Base-by-base conservation (phyloP, 2,888 invertebrate genomes). In the Drosophila anomelani region DNA sequence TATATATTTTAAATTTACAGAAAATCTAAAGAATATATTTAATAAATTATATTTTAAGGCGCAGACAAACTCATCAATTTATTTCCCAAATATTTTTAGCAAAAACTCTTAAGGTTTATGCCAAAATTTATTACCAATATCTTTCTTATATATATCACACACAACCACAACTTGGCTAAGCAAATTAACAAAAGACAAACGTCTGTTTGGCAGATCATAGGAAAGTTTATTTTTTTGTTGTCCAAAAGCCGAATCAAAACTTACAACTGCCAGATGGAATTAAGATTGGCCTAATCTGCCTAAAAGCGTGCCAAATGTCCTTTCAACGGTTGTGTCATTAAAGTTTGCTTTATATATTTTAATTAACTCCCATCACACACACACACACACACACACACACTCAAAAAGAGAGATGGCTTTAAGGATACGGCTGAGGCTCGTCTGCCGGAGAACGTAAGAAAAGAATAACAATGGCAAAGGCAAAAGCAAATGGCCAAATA, bases 391-490 rank as follows among this genome's bases (percentile, higher is more conserved):
- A 26, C n/a, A 71, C 23, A 53, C 39, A 53, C 43, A 43, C 57
- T 32, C 4, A 29, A 2, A 20, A 4, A 20, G 17, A 32, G 32
- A 10, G 15, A 32, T 36, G 51, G 49, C 57, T 74, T 78, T 75
- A 64, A 75, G 85, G 87, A 87, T 80, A 82, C 80, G 87, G 75
- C 78, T 80, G 61, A 64, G 68, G 56, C 79, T 69, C 84, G 59
- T 75, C 76, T 73, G 82, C 72, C 71, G 77, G 70, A 57, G 63
- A 75, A 78, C 67, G 66, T 78, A 84, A 79, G 75, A 85, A 78
- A 84, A 76, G 41, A 84, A 81, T 84, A 86, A 83, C 81, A 84
- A 86, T 77, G 85, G 78, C 82, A 71, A 73, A 49, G 76, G 57
- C 79, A 64, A 49, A 75, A 62, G 61, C 46, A 69, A 87, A 84